A percentile compares a stretch with the other conserved stretches of the same genome.
These are phyloP conservation scores for Turnix velox DNA, from an alignment of 2,113 vertebrate genomes.

Conservation along the genomic window DNA sequence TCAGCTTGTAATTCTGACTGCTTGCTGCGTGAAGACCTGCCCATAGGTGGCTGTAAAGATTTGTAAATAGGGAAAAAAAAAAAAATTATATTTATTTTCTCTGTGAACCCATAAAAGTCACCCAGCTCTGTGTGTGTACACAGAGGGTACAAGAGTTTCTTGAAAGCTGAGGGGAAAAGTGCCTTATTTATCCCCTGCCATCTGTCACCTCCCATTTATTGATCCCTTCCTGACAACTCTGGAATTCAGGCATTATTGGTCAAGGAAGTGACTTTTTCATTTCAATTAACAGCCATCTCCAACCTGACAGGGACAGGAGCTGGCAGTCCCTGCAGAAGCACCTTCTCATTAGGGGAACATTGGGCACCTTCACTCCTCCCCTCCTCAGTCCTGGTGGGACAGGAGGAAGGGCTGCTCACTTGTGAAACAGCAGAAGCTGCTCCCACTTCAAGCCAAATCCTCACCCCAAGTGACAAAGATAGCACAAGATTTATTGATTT, in stretches of 20 bases:
- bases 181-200: accelerated
- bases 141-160: background rate
- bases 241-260: background rate
- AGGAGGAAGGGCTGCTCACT: background rate
- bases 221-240: background rate
- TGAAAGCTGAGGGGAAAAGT: background rate
- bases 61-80: background rate
- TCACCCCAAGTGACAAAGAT: accelerated
- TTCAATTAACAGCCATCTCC: too few species aligned
- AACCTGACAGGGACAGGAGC: too few species aligned
- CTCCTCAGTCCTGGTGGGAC: background rate
- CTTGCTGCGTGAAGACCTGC: background rate
- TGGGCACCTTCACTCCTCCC: background rate
- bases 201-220: accelerated
- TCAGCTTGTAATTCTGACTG: background rate
- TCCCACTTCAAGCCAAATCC: background rate
- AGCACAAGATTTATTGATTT: background rate
- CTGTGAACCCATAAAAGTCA: background rate
- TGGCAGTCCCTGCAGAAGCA: too few species aligned
- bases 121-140: background rate
- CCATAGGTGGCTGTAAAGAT: background rate
- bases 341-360: background rate
- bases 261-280: background rate
- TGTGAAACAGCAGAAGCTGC: background rate
- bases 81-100: background rate